Percentiles rank a stretch among this genome's conserved stretches.
Conservation (phyloP, 2,888 invertebrate species). For the Eupithecia pulchellata region DNA sequence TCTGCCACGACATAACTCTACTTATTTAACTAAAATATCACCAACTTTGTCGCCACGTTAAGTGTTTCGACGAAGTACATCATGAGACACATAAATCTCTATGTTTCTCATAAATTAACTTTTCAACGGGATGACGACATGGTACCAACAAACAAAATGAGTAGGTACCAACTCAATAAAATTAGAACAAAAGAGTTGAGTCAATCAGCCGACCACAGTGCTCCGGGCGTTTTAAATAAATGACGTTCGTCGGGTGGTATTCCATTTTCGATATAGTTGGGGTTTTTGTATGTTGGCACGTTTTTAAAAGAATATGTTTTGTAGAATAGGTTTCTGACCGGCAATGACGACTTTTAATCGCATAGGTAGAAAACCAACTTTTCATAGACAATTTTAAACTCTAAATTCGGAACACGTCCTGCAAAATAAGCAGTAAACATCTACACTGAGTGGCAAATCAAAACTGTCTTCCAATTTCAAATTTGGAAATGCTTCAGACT, state of each 20-base stretch:
- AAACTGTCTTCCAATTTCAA: slow-evolving; percentile 31
- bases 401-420: not conserved
- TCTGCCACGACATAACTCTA: slow-evolving; percentile 9
- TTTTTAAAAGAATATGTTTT: slow-evolving; percentile 1
- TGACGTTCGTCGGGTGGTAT: slow-evolving; percentile 19
- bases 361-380: not conserved
- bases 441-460: slow-evolving; percentile 26
- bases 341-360: not conserved
- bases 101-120: slow-evolving; percentile 75
- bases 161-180: slow-evolving; percentile 60
- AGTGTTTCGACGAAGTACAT: slow-evolving; percentile 61
- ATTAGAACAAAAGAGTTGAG: slow-evolving; percentile 69
- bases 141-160: slow-evolving; percentile 54
- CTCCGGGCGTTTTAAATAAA: slow-evolving; percentile 42
- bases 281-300: slow-evolving; percentile 21
- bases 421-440: slow-evolving; percentile 10
- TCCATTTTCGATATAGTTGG: slow-evolving; percentile 21
- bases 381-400: not conserved
- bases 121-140: slow-evolving; percentile 64
- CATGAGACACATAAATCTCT: slow-evolving; percentile 70
- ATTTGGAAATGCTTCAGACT: slow-evolving; percentile 34
- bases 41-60: slow-evolving; percentile 54
- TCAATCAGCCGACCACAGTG: slow-evolving; percentile 48
- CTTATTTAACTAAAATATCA: slow-evolving; percentile 22
- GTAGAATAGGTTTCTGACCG: not conserved